Evolutionary conservation across 64 coral and sea anemone genomes (phyloP), one percentile per base, ranked within the genome.

Genomic region (Pocillopora verrucosa): DNA sequence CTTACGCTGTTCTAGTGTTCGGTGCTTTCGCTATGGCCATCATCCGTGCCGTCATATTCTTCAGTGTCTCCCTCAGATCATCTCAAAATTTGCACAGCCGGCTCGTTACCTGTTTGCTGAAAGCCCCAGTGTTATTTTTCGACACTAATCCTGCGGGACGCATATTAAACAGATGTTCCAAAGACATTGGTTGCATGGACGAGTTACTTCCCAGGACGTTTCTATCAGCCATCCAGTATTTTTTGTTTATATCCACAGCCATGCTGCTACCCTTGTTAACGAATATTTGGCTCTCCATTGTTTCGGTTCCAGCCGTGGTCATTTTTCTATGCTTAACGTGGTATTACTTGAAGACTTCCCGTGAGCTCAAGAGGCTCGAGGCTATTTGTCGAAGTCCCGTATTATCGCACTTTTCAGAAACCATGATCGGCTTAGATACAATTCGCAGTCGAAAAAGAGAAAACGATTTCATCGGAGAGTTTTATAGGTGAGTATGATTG

Each of bases 371-470:
- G 30, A 89, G 87, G 51, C 69, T 89, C 4, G 87, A 89, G 65
- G 69, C 87, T 11, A 35, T 89, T 10, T 77, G 77, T 56, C 65
- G 74, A 10, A 92, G 90, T 58, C 80, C 90, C 17, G 80, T 92
- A 14, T 92, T 92, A 34, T 92, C 90, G 13, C 90, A 92, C 51
- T 77, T 92, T 38, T 92, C 90, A 25, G 90, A 92, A 30, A 92
- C 90, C 56, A 20, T 92, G 16, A 82, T 76, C 24, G 90, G 90
- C 58, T 64, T 92, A 57, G 90, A 76, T 26, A 92, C 82, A 38
- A 87, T 92, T n/a, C 73, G 90, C 22, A 92, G 63, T 57, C 69
- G 76, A n/a, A 13, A 86, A 4, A 86, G 75, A 37, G 58, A 92
- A 69, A 65, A 83, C 26, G 59, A 76, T 58, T 92, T 92, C 36